Conservation (phyloP, 1,140 invertebrate species). For the Drosophila orena region DNA sequence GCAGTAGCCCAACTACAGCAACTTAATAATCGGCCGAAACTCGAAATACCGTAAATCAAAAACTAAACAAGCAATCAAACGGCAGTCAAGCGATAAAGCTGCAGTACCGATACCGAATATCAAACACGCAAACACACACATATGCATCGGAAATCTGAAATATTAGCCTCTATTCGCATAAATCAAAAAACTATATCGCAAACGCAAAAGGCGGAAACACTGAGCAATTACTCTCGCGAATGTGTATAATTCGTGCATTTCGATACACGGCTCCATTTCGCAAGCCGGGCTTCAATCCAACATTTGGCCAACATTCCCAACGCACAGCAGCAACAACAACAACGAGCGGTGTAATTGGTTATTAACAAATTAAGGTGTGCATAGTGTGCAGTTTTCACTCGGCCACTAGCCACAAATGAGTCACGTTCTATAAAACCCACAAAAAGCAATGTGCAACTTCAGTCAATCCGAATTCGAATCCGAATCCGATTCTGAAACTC, state of each 20-base stretch:
- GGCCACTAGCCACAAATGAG: slow-evolving; percentile 35
- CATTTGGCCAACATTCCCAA: slow-evolving; percentile 57
- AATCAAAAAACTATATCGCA: slow-evolving; percentile 41
- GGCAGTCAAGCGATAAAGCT: slow-evolving; percentile 25
- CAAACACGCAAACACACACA: slow-evolving; percentile 17
- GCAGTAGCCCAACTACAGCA: slow-evolving; percentile 1
- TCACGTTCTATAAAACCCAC: slow-evolving; percentile 44
- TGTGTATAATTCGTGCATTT: slow-evolving; percentile 39
- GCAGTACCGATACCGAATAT: slow-evolving; percentile 17
- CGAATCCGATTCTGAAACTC: not conserved
- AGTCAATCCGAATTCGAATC: not conserved
- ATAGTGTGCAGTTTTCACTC: slow-evolving; percentile 22
- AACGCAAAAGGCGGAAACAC: slow-evolving; percentile 53
- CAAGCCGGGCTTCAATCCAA: slow-evolving; percentile 38
- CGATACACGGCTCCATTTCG: slow-evolving; percentile 23
- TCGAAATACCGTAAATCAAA: slow-evolving; percentile 68
- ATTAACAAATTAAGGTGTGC: slow-evolving; percentile 62
- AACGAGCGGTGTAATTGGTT: slow-evolving; percentile 62
- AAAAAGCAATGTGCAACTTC: slow-evolving; percentile 19
- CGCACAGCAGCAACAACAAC: slow-evolving; percentile 1
- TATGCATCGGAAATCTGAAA: not conserved
- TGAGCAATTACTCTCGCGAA: slow-evolving; percentile 58
- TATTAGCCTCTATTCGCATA: slow-evolving; percentile 38
- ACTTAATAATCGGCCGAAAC: slow-evolving; percentile 34
- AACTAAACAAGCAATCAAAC: slow-evolving; percentile 20